Base-by-base conservation (phyloP, 2,888 invertebrate species). In the Corbicula japonica region DNA sequence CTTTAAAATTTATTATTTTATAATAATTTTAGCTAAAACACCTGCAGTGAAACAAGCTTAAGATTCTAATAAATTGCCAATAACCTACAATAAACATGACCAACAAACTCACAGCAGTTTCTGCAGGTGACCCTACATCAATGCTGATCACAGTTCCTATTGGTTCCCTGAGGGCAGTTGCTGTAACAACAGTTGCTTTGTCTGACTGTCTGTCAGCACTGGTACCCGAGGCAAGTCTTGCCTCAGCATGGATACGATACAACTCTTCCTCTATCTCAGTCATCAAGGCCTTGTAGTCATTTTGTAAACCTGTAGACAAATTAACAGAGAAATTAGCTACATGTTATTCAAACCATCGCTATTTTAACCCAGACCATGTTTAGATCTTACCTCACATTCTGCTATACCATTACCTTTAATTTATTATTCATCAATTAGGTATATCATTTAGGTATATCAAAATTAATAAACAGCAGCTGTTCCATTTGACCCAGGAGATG, bases 251-350 rank as follows among this genome's bases (percentile, higher is more conserved):
- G 21, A 96, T 94, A 76, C 95, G 95, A 74, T 95, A 95, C 8
- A 98, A 93, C 1, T 96, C 96, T 83, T 95, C 94, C 92, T 98
- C 98, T 86, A 99, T 98, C 91, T 96, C 95, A 83, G 95, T 95
- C 96, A 98, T 97, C 38, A 98, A 76, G 1, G 94, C 95, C 92
- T 96, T 97, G 91, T 97, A 96, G 93, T 99, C 98, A 94, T 98
- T 98, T 94, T 96, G 97, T 26, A 98, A 94, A 92, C 96, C 97
- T 97, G 89, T 28, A 90, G 87, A 26, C 44, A 21, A 34, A 30
- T 30, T 41, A 2, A 41, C 12, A 21, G 21, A 38, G 1, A 23
- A 28, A n/a, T n/a, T n/a, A n/a, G n/a, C n/a, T n/a, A n/a, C n/a
- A n/a, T n/a, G n/a, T n/a, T n/a, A n/a, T n/a, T n/a, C n/a, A n/a